Conservation (phyloP, 2,888 invertebrate genomes). For the Hypena proboscidalis region DNA sequence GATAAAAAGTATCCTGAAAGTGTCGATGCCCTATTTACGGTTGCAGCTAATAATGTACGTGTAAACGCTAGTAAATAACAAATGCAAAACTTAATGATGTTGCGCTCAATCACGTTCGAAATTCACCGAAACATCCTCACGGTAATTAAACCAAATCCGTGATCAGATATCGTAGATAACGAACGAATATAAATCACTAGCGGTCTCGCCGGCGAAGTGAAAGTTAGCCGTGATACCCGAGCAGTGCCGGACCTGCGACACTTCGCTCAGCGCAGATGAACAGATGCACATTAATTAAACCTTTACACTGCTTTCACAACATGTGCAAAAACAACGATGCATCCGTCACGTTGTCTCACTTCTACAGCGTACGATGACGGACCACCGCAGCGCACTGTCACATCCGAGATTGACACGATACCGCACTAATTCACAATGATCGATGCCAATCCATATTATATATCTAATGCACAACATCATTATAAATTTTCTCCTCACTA, state of each 20-base stretch:
- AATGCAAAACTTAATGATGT: constrained; percentile 19
- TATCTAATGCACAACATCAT: constrained; percentile 22
- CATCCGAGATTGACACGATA: constrained; percentile 35
- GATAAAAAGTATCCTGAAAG: constrained; percentile 20
- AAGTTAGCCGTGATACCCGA: constrained; percentile 66
- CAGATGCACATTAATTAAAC: constrained; percentile 62
- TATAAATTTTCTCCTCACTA: constrained; percentile 25
- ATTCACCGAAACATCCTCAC: constrained; percentile 35
- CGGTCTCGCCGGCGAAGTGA: constrained; percentile 66
- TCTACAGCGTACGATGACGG: constrained; percentile 29
- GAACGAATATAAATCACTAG: constrained; percentile 67
- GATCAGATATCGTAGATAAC: constrained; percentile 68
- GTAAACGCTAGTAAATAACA: constrained; percentile 1
- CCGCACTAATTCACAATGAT: constrained; percentile 31
- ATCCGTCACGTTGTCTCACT: constrained; percentile 18
- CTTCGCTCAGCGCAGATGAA: constrained; percentile 57
- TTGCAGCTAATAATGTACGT: background rate
- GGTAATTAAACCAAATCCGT: constrained; percentile 62
- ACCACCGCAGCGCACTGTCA: constrained; percentile 40
- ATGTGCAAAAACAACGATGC: constrained; percentile 47
- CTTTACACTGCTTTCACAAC: constrained; percentile 62
- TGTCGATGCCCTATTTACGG: constrained; percentile 15
- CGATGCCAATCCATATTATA: constrained; percentile 18
- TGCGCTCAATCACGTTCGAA: constrained; percentile 22
- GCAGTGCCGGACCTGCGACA: constrained; percentile 62